A percentile compares a stretch with the other conserved stretches of the same genome.
Conservation (phyloP, 2,888 invertebrate species). For the Xestia rhomboidea region DNA sequence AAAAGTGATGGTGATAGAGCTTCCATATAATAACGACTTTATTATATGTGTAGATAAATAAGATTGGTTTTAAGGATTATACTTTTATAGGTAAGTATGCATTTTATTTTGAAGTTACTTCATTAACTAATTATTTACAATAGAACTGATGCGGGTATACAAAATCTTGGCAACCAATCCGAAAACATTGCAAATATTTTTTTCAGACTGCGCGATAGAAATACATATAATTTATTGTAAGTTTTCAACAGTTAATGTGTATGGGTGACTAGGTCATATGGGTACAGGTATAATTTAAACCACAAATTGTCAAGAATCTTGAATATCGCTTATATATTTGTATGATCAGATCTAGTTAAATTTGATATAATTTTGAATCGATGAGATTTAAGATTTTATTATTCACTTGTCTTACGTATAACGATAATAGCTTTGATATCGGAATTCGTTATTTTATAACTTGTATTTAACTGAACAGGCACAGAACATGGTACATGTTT, state of each 20-base stretch:
- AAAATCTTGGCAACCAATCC: neutral
- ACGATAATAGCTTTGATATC: constrained; percentile 41
- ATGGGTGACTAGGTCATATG: neutral
- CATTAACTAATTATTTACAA: constrained; percentile 14
- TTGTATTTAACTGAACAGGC: constrained; percentile 57
- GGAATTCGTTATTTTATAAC: constrained; percentile 39
- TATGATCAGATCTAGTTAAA: constrained; percentile 63
- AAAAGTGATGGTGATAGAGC: constrained; percentile 29
- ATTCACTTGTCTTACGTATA: constrained; percentile 47
- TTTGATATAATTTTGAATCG: constrained; percentile 46
- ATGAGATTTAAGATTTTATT: constrained; percentile 51
- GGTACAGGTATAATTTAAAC: neutral
- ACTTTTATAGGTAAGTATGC: neutral
- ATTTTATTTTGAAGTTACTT: constrained; percentile 9
- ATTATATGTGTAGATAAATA: neutral
- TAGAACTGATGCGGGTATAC: constrained; percentile 2
- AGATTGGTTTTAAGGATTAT: neutral
- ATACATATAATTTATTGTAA: neutral
- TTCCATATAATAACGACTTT: constrained; percentile 1
- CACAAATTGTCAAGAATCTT: constrained; percentile 24
- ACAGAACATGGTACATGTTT: constrained; percentile 52
- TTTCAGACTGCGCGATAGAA: neutral
- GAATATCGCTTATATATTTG: constrained; percentile 31
- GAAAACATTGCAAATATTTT: neutral
- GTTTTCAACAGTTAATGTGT: neutral